Evolutionary conservation across 2,797 vertebrate species (phyloP).

Genomic region (Sparus aurata): DNA sequence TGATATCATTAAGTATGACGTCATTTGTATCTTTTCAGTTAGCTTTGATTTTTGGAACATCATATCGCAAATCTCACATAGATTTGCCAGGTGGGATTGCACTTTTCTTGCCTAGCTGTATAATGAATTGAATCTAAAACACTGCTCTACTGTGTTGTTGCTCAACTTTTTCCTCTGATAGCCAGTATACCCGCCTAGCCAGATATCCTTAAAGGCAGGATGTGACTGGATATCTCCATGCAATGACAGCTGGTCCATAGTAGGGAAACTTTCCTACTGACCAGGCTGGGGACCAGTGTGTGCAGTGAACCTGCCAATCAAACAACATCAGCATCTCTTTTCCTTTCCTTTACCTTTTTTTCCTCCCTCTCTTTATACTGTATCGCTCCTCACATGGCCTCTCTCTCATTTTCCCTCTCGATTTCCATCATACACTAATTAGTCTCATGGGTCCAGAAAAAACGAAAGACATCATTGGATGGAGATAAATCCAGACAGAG

Average conservation of each 20-base stretch:
- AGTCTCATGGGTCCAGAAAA: constrained; percentile 69
- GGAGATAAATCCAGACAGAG: constrained; percentile 76
- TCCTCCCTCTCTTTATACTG: background rate
- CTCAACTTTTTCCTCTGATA: background rate
- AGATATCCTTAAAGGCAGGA: background rate
- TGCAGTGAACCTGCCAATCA: constrained; percentile 38
- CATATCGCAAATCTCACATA: background rate
- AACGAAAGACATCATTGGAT: constrained; percentile 67
- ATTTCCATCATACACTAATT: constrained; percentile 76
- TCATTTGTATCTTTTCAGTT: background rate
- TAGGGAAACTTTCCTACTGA: constrained; percentile 20
- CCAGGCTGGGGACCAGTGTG: background rate
- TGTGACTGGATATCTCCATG: constrained; percentile 14
- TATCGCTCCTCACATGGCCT: constrained; percentile 32
- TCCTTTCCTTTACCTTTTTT: constrained; percentile 6
- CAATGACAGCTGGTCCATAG: constrained; percentile 26
- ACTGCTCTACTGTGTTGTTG: background rate
- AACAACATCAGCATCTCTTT: constrained; percentile 37
- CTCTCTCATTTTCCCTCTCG: constrained; percentile 47
- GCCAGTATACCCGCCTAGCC: background rate
- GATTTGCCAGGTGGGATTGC: background rate
- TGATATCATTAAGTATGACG: background rate
- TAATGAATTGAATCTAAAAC: background rate
- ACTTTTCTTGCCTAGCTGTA: background rate
- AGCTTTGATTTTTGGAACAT: background rate